Evolutionary conservation across 2,888 invertebrate genomes (phyloP), one percentile per base, ranked within the genome.

Genomic region (Dorcus hopei): DNA sequence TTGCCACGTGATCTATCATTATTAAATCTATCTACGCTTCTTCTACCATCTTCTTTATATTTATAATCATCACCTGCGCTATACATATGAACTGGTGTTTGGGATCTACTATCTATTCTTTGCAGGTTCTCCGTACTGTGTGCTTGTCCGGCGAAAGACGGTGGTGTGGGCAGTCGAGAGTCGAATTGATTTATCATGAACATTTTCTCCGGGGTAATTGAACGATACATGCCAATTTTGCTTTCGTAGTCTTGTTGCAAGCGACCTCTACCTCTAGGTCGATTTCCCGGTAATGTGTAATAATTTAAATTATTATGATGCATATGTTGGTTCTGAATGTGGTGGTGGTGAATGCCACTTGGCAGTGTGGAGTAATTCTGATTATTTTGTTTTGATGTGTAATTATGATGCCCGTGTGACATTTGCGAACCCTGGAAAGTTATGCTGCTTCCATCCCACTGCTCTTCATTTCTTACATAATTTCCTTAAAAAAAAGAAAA

Each of bases 191-290:
- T 77, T 43, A 65, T 62, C 6, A 64, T 55, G 47, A 65, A 56
- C 45, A 67, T 75, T 65, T 77, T 77, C 64, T 82, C 82, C 14
- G 82, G 81, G 39, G 82, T 81, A 54, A 74, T 72, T 48, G 80
- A 77, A 62, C 80, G 65, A 62, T 70, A 71, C 42, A 59, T 49
- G 8, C 70, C 73, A 2, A 45, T 71, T 62, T 49, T 65, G 56
- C 63, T 62, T 51, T 79, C 79, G 40, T 76, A 68, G 49, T 86
- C 85, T 70, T 83, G 81, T 19, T 84, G 82, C 65, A 52, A 39
- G 58, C 86, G 80, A 9, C 86, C 86, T 65, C 89, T 80, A 33
- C 88, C 88, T 68, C 88, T 79, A 26, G 73, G 72, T 52, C 79
- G 72, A 43, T 77, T 75, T 33, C 72, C 71, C 38, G 87, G 87